Conservation (phyloP, 2,888 invertebrate genomes). For the Dioctria linearis region DNA sequence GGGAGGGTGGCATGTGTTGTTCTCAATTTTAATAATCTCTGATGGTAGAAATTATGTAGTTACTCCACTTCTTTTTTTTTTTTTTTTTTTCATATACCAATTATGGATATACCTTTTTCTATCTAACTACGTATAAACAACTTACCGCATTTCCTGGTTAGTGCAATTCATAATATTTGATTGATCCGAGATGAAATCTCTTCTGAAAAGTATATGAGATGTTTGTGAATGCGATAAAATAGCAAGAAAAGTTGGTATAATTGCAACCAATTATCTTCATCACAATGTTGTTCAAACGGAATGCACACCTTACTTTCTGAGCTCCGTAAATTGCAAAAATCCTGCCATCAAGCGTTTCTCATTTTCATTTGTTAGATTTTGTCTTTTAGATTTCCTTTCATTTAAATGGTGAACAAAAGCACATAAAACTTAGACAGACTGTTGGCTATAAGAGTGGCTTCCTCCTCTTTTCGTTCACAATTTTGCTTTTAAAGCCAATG, state of each 20-base stretch:
- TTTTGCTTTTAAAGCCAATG: neutral
- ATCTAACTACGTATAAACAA: no score
- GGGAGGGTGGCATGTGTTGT: no score
- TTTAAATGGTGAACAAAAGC: neutral
- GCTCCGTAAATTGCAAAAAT: neutral
- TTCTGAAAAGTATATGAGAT: neutral
- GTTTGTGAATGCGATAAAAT: neutral
- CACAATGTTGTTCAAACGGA: neutral
- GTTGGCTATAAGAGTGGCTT: neutral
- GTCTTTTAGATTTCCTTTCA: neutral
- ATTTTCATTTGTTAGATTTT: neutral
- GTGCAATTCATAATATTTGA: neutral
- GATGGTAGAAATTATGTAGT: no score
- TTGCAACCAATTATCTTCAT: slow-evolving; percentile 5
- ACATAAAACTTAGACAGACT: neutral
- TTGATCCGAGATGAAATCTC: neutral
- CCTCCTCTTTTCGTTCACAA: neutral
- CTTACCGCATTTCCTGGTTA: neutral
- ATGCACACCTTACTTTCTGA: neutral
- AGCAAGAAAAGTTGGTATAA: neutral
- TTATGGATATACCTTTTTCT: no score
- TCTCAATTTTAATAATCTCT: no score
- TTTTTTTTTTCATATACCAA: no score
- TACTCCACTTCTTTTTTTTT: no score
- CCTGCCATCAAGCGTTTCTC: neutral